Evolutionary conservation across 2,888 invertebrate species (phyloP), one percentile per base, ranked within the genome.

Genomic region (Agrilus biguttatus): DNA sequence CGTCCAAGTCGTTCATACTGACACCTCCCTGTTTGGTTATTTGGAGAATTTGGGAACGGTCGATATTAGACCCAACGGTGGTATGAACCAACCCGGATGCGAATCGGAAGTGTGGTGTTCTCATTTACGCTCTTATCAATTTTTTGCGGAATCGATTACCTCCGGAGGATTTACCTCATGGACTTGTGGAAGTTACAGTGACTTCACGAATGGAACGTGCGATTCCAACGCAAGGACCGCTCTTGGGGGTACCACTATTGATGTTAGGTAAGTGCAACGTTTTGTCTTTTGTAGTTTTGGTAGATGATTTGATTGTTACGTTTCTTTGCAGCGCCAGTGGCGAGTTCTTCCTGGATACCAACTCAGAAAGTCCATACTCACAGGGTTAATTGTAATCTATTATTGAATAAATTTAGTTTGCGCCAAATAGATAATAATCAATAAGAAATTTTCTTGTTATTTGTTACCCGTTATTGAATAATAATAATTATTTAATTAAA

Each of bases 71-170:
- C 63, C 64, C 6, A 66, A 66, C 49, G 63, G 62, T 13, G 66
- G 64, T 5, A 37, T 12, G 6, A 40, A 33, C 5, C 65, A 65
- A 50, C 59, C 61, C n/a, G 64, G 63, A 35, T 65, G 65, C 47
- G 61, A 63, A 45, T 3, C 56, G 4, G 36, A 48, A 7, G 59
- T 59, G 12, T 38, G 52, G 13, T 73, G 72, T 51, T 54, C 71
- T 3, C 72, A 73, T 51, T 48, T 51, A 2, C 58, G 70, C 35
- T 56, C 71, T 2, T 65, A 64, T 37, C 14, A 52, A 28, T 70
- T 67, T 48, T 70, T 61, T 45, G 62, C 65, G 2, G 72, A 72
- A 55, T 63, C 71, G 0, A 50, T 72, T 3, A 23, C 21, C 1
- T 43, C 28, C 8, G 42, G 49, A 32, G 54, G 57, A 28, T 70